Evolutionary conservation across 2,797 vertebrate genomes (phyloP), one percentile per base, ranked within the genome.

Genomic region (Urophycis tenuis): DNA sequence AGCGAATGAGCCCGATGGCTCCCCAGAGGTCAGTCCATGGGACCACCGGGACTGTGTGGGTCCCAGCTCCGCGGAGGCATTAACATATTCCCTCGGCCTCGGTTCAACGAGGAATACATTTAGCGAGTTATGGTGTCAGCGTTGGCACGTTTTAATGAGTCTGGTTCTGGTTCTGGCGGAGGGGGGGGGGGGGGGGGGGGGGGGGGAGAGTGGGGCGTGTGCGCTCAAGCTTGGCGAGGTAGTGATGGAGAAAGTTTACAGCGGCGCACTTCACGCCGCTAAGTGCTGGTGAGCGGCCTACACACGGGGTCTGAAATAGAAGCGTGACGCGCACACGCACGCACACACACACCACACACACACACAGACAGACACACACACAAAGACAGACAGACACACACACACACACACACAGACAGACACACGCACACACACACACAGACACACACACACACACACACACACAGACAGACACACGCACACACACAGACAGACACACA

Each of bases 271-370:
- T 69, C 30, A 9, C 3, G 8, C 39, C 39, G 17, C 39, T 14
- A 71, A 71, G 30, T 33, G 30, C 33, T 5, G 5, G 29, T 30
- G 30, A 70, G 69, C 69, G 33, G 69, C 30, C 67, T 22, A 32
- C n/a, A 74, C 29, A 73, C 34, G 39, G 30, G 32, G 14, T 71
- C 69, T 71, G 69, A 71, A 71, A 71, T 71, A 71, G 69, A 71
- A 7, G 67, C 33, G 31, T 12, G 11, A 10, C 19, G n/a, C 19
- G 2, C 53, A 3, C n/a, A 64, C 53, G n/a, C n/a, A 22, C 10
- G 15, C 3, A 25, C 19, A 10, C 53, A 25, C 53, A 25, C 10
- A n/a, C 53, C n/a, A n/a, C n/a, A n/a, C n/a, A n/a, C n/a, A n/a
- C n/a, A n/a, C n/a, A n/a, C n/a, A n/a, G n/a, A n/a, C n/a, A n/a